Evolutionary conservation across 2,888 invertebrate genomes (phyloP).

Genomic region (Lottia gigantea): DNA sequence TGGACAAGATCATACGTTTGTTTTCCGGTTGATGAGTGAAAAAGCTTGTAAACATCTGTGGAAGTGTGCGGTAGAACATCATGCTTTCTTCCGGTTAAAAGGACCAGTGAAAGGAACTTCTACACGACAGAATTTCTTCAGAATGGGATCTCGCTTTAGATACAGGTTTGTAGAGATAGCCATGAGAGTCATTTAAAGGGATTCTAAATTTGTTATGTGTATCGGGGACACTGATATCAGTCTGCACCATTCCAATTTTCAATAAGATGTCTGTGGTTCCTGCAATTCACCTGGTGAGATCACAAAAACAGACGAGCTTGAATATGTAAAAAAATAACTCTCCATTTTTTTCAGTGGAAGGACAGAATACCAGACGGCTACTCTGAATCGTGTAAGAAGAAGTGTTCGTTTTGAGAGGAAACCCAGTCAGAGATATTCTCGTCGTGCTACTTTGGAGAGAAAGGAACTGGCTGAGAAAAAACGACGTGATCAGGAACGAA

Average conservation of each 20-base stretch:
- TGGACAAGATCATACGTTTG: constrained; percentile 98
- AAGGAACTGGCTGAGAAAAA: constrained; percentile 51
- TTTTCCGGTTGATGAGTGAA: constrained; percentile 92
- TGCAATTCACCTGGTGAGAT: too few species aligned
- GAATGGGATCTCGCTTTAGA: constrained; percentile 98
- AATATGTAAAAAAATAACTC: background rate
- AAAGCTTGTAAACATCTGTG: constrained; percentile 99
- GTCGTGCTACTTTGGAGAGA: constrained; percentile 74
- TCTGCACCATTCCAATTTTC: too few species aligned
- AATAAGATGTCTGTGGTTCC: too few species aligned
- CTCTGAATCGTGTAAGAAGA: constrained; percentile 87
- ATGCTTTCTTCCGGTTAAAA: constrained; percentile 94
- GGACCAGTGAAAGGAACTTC: constrained; percentile 73
- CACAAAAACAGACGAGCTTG: background rate
- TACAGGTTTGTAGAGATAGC: constrained; percentile 72
- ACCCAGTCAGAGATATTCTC: constrained; percentile 95
- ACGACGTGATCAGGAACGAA: constrained; percentile 42
- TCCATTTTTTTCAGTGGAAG: constrained; percentile 78
- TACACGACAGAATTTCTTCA: constrained; percentile 93
- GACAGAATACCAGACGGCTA: constrained; percentile 97
- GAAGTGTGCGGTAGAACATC: constrained; percentile 99
- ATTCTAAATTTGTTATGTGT: too few species aligned
- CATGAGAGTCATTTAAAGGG: too few species aligned
- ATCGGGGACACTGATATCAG: too few species aligned
- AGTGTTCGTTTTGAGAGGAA: constrained; percentile 96